Evolutionary conservation across 1,140 invertebrate genomes (phyloP).

Genomic region (Lepidostoma basale): DNA sequence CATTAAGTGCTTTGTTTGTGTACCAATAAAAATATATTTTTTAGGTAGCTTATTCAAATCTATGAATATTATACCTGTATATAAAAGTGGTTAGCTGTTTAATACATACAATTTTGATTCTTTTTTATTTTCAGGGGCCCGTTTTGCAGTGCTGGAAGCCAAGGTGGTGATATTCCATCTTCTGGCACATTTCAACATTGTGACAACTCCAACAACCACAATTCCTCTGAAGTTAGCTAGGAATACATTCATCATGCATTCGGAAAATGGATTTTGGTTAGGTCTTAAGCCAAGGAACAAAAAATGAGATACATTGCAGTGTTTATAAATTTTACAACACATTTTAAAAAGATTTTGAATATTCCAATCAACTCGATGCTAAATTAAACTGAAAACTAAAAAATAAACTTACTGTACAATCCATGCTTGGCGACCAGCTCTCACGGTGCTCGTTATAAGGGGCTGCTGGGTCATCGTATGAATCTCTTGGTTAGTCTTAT

Average conservation of each 20-base stretch:
- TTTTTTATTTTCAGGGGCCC: slow-evolving; percentile 39
- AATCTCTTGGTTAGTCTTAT: too few species aligned
- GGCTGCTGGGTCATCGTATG: too few species aligned
- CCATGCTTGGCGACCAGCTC: too few species aligned
- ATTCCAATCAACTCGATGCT: too few species aligned
- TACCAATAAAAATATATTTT: too few species aligned
- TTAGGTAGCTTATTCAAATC: too few species aligned
- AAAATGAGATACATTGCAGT: not conserved
- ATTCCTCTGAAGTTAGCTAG: slow-evolving; percentile 46
- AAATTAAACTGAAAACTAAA: too few species aligned
- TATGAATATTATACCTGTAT: too few species aligned
- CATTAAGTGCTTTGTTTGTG: too few species aligned
- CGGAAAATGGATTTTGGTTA: slow-evolving; percentile 50
- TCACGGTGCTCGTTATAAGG: too few species aligned
- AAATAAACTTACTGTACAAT: too few species aligned
- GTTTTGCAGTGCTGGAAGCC: slow-evolving; percentile 54
- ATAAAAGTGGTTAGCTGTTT: not conserved
- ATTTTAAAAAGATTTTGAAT: too few species aligned
- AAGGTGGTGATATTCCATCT: slow-evolving; percentile 51
- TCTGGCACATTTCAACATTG: slow-evolving; percentile 48
- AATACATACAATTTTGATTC: not conserved
- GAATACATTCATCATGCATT: slow-evolving; percentile 45
- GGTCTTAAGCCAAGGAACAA: slow-evolving; percentile 42
- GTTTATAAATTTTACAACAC: not conserved
- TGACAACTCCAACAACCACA: slow-evolving; percentile 44